Evolutionary conservation across 2,797 vertebrate species (phyloP).

Genomic region (Coregonus sp.): DNA sequence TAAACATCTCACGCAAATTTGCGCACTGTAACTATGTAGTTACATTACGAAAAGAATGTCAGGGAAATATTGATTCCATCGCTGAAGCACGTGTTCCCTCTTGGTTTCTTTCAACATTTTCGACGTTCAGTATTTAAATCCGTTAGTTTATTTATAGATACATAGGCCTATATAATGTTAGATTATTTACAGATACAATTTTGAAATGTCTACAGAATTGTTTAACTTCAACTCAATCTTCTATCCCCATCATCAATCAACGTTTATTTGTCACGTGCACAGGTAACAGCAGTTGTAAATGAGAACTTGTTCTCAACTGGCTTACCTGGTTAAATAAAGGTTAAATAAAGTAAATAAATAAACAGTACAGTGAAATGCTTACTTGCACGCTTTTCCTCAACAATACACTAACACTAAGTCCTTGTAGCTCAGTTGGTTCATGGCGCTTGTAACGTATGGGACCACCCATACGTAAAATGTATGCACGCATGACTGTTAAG

Average conservation of each 20-base stretch:
- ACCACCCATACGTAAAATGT: too few relatives aligned
- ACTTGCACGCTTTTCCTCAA: too few relatives aligned
- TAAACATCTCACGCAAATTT: conserved; percentile 2
- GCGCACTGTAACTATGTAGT: neutral
- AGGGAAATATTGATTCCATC: neutral
- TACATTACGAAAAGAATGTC: neutral
- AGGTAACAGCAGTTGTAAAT: too few relatives aligned
- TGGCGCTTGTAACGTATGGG: too few relatives aligned
- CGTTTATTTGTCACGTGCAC: too few relatives aligned
- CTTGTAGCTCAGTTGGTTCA: too few relatives aligned
- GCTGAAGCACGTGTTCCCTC: neutral
- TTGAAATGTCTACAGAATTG: neutral
- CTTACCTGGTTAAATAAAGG: too few relatives aligned
- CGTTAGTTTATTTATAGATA: neutral
- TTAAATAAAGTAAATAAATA: too few relatives aligned
- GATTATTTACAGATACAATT: neutral
- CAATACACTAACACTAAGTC: too few relatives aligned
- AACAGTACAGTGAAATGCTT: too few relatives aligned
- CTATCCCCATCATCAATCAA: neutral
- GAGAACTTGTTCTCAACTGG: too few relatives aligned
- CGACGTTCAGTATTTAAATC: neutral
- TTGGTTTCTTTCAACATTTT: neutral
- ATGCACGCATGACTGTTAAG: too few relatives aligned
- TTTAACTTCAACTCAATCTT: neutral
- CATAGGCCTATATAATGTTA: neutral